A percentile compares a stretch with the other conserved stretches of the same genome.
Conservation (phyloP, 2,113 vertebrate species). For the Halichoeres trimaculatus region DNA sequence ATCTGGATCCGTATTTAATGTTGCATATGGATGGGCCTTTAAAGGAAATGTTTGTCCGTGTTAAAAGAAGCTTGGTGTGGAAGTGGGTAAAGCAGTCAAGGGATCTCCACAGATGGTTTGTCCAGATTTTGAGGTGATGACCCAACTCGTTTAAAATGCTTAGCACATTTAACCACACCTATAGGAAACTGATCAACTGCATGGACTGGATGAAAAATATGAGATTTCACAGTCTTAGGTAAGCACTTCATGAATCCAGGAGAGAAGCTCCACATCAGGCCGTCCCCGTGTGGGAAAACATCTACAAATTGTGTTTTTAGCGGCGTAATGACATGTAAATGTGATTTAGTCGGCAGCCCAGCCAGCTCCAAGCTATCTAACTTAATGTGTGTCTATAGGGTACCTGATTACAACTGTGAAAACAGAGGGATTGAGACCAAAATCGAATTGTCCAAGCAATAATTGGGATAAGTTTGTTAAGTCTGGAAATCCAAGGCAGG, state of each 20-base stretch:
- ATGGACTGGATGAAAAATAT: conserved; percentile 2
- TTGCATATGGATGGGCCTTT: too few relatives aligned
- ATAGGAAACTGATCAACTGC: neutral
- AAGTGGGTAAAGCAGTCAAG: neutral
- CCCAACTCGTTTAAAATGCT: conserved; percentile 2
- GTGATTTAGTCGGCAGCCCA: conserved; percentile 26
- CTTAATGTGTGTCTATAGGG: conserved; percentile 22
- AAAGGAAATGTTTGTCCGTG: too few relatives aligned
- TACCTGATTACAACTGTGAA: conserved; percentile 14
- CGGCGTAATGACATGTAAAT: conserved; percentile 37
- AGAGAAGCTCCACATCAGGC: neutral
- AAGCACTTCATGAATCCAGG: neutral
- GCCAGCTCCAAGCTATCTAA: neutral
- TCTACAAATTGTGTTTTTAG: neutral
- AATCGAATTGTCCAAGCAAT: conserved; percentile 23
- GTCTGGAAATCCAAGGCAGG: neutral
- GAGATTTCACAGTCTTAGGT: neutral
- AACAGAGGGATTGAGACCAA: neutral
- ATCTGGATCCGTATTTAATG: too few relatives aligned
- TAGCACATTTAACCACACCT: neutral
- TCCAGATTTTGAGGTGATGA: conserved; percentile 4
- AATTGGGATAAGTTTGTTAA: neutral
- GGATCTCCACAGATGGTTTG: neutral
- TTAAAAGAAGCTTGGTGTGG: too few relatives aligned
- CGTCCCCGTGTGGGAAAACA: neutral